Evolutionary conservation across 2,113 vertebrate genomes (phyloP), one percentile per base, ranked within the genome.

Genomic region (Cichladusa arquata): DNA sequence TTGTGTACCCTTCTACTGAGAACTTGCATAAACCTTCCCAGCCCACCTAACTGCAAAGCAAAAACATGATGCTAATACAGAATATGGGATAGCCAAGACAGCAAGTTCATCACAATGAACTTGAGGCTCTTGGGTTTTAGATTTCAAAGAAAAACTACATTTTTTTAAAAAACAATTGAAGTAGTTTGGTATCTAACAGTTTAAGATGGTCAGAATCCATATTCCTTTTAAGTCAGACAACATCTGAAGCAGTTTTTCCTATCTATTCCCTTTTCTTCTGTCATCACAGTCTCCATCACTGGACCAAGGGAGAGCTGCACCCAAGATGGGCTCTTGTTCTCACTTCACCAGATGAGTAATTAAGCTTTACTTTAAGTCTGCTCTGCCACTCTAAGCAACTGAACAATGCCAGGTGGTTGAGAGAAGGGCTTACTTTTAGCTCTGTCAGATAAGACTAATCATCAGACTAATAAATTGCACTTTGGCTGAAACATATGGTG

Each of bases 1-100:
- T 26, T 11, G 2, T 0, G 0, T 18, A 28, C 19, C 4, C 19
- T 36, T 79, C 48, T 51, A 5, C 0, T 45, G 44, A 85, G 60
- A 82, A 19, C 19, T 6, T 50, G 15, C 23, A 45, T 36, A 76
- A 85, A 62, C n/a, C 51, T 58, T 65, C 38, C 26, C 25, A 33
- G 33, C 11, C 4, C 38, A 77, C 40, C 11, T 38, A 19, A 66
- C 6, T 65, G n/a, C 73, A 87, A 51, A 56, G 61, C 24, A 51
- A 72, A 47, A 84, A 81, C 31, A 44, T 5, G 8, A 61, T 48
- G n/a, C 24, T 44, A 66, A 81, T 4, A 26, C 6, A 40, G 66
- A 28, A 88, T 29, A 78, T 9, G 51, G 90, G 38, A 56, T 34
- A 38, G 33, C 16, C 70, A 53, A 22, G 58, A 82, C 14, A 56